These are phyloP conservation scores for Teleogryllus oceanicus DNA, from an alignment of 2,888 invertebrate genomes.

Conservation along the genomic window DNA sequence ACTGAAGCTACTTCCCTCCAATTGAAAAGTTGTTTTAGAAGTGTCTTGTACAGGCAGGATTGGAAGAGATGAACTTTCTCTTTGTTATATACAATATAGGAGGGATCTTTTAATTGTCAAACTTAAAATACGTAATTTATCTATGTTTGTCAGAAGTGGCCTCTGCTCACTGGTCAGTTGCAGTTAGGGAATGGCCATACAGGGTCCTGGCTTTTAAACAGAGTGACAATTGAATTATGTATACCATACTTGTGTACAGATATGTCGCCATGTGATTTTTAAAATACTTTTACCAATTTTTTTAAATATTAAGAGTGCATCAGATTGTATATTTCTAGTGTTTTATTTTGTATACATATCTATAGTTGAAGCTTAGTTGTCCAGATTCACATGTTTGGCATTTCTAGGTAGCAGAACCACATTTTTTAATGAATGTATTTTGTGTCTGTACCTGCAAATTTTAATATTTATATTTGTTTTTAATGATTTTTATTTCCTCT, in stretches of 20 bases:
- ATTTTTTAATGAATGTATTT: not conserved
- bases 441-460: not conserved
- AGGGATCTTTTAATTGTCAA: too few species aligned
- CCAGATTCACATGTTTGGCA: not conserved
- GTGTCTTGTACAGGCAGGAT: too few species aligned
- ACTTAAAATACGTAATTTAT: not conserved
- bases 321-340: not conserved
- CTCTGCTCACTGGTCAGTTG: not conserved
- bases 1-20: too few species aligned
- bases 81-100: too few species aligned
- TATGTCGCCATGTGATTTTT: slow-evolving; percentile 18
- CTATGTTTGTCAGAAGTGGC: not conserved
- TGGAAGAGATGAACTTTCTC: too few species aligned
- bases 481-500: too few species aligned
- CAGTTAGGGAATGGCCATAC: slow-evolving; percentile 25
- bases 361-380: not conserved
- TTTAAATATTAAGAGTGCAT: slow-evolving; percentile 19
- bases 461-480: too few species aligned
- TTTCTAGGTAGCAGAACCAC: slow-evolving; percentile 7
- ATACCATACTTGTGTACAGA: slow-evolving; percentile 11
- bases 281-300: slow-evolving; percentile 22
- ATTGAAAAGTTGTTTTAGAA: too few species aligned
- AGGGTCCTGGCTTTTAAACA: slow-evolving; percentile 34
- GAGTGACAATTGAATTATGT: slow-evolving; percentile 21
- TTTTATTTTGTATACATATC: not conserved